Evolutionary conservation across 2,797 vertebrate genomes (phyloP), one percentile per base, ranked within the genome.

Genomic region (Cyclura pinguis): DNA sequence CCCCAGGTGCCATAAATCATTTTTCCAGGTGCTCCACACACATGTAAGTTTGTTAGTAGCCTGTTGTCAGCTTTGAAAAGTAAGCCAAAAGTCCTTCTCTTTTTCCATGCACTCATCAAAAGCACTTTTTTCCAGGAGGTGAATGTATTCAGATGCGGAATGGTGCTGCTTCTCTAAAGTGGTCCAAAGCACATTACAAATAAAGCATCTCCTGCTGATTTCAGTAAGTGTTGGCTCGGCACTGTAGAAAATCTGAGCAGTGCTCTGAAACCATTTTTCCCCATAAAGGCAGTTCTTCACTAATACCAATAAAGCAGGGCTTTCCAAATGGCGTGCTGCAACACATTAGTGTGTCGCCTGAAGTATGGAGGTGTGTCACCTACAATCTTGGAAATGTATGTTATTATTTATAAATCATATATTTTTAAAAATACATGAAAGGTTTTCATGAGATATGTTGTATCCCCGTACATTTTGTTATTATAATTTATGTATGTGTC

Each of bases 41-140:
- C 74, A 72, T 87, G 32, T 86, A 83, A 90, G 90, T 72, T 78
- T 85, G 87, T 73, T 73, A 88, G 52, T 88, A 85, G 82, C 64
- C 42, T 88, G n/a, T 72, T 81, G 82, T 91, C 77, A 80, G 29
- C 52, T 91, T 84, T 81, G 86, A 72, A 64, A 91, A 85, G 16
- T 52, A 73, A 88, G 64, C 38, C 89, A 87, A 84, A 84, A 57
- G 59, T 42, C 18, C 14, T 84, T 84, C 13, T 85, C 83, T 80
- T 80, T 90, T 88, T 88, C 86, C 76, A 80, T 86, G 32, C 64
- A 80, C 64, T 90, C 77, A 90, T 86, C 84, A 86, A 80, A 88
- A 59, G 52, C 22, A 62, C 42, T 81, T 69, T 69, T 50, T 62
- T 59, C 90, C 55, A 72, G 73, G 84, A 88, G 55, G 16, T 81